Conservation (phyloP, 1,140 invertebrate genomes). For the Lepidurus packardi region DNA sequence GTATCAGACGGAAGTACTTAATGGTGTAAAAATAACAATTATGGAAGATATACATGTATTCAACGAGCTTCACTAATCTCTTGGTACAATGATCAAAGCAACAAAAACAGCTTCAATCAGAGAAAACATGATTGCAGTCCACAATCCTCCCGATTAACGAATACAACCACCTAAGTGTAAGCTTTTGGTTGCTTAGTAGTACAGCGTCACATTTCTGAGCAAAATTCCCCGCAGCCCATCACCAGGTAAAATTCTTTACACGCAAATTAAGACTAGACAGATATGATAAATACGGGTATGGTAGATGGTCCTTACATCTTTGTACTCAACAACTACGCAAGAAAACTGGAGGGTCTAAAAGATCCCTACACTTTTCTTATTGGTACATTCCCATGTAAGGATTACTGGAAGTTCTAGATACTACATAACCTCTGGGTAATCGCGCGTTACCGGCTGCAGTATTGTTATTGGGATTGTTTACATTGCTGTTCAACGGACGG, state of each 20-base stretch:
- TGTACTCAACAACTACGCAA: background rate
- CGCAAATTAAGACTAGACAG: background rate
- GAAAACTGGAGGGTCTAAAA: background rate
- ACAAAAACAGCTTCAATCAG: background rate
- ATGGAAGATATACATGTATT: background rate
- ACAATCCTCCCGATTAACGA: background rate
- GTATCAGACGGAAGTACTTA: too few species aligned
- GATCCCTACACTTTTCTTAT: background rate
- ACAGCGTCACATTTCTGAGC: background rate
- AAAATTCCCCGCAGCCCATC: constrained; percentile 6
- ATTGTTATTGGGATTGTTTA: background rate
- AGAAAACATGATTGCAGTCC: background rate
- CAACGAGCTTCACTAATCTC: background rate
- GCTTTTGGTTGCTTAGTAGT: background rate
- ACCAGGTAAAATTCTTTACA: background rate
- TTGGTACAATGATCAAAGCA: background rate
- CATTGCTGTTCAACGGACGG: background rate
- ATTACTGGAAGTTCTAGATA: background rate
- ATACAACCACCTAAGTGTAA: background rate
- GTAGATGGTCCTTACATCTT: background rate
- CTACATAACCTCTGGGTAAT: background rate
- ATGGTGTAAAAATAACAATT: background rate
- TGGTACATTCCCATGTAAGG: constrained; percentile 11
- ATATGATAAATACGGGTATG: background rate
- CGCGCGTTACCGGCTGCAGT: background rate